phyloP scores from a whole-genome alignment of 2,888 invertebrate genomes.

The Nemotelus nigrinus region DNA sequence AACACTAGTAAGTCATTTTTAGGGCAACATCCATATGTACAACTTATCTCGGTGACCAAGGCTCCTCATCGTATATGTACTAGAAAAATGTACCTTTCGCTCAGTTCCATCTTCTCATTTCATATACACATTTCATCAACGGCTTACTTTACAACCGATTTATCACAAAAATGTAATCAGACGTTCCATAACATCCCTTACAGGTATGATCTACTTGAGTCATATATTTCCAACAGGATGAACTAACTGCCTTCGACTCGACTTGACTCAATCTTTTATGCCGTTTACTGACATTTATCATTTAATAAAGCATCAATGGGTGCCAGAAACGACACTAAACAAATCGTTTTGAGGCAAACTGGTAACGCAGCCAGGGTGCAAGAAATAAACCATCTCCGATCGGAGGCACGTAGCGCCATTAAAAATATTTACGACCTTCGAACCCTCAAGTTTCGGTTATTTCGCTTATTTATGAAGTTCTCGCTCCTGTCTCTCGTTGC shows the following conservation, averaged over 20 bases:
- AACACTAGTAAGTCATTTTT: too few relatives aligned
- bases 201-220: neutral
- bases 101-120: too few relatives aligned
- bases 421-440: constrained; percentile 53
- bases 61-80: too few relatives aligned
- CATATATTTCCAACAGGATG: constrained; percentile 23
- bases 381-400: constrained; percentile 53
- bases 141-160: too few relatives aligned
- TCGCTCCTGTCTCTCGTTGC: constrained; percentile 18
- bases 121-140: too few relatives aligned
- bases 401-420: constrained; percentile 54
- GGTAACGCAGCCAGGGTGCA: constrained; percentile 52
- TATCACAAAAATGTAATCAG: too few relatives aligned
- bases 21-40: too few relatives aligned
- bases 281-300: constrained; percentile 38
- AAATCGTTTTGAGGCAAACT: constrained; percentile 44
- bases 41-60: too few relatives aligned
- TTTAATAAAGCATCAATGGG: constrained; percentile 40
- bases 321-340: constrained; percentile 40
- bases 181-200: too few relatives aligned
- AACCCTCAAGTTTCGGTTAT: constrained; percentile 12
- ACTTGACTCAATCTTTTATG: constrained; percentile 37
- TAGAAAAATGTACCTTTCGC: too few relatives aligned
- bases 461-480: constrained; percentile 38
- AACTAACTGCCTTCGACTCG: constrained; percentile 18